Percentiles rank a stretch among this genome's conserved stretches.
Conservation (phyloP, 2,113 vertebrate genomes). For the Ceyx cyanopectus region DNA sequence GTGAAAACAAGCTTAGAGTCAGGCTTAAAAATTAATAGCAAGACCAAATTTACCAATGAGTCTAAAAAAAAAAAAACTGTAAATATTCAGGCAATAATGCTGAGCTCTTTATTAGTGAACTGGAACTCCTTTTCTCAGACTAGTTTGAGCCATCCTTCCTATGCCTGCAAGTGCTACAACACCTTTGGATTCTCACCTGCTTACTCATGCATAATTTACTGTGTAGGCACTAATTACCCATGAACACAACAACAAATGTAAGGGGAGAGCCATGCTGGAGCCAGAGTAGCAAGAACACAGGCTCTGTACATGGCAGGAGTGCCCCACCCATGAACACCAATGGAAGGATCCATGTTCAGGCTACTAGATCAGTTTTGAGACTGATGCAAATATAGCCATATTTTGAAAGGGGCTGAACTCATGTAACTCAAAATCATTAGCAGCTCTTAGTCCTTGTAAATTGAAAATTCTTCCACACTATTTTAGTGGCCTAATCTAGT, state of each 20-base stretch:
- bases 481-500: not conserved
- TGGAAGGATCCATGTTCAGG: not conserved
- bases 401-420: not conserved
- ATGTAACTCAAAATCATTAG: not conserved
- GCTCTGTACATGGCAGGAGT: not conserved
- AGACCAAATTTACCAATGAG: not conserved
- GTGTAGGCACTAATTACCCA: not conserved
- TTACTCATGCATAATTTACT: not conserved
- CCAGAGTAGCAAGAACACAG: not conserved
- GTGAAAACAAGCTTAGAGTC: not conserved
- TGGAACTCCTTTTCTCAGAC: not conserved
- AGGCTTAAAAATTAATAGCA: not conserved
- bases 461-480: not conserved
- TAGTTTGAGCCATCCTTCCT: not conserved
- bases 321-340: not conserved
- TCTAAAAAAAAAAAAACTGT: not conserved
- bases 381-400: not conserved
- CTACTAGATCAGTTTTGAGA: not conserved
- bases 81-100: not conserved
- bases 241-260: not conserved
- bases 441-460: not conserved
- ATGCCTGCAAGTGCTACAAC: not conserved
- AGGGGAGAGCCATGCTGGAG: not conserved
- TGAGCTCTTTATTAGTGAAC: not conserved
- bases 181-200: constrained; percentile 33